These are phyloP conservation scores for Palythoa caribaeorum DNA, from an alignment of 92 coral and sea anemone genomes.

Conservation along the genomic window DNA sequence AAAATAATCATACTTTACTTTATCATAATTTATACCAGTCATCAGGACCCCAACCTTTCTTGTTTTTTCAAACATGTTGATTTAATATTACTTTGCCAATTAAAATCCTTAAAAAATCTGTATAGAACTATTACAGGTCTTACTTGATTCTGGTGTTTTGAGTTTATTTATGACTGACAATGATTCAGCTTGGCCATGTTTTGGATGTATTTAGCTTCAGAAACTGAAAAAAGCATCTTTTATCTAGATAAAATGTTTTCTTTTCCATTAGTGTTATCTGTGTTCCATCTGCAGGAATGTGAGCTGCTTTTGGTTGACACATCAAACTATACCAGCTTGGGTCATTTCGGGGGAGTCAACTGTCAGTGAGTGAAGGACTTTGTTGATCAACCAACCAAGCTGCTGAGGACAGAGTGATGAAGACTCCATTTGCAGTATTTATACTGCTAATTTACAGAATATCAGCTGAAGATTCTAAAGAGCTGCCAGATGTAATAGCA, in stretches of 20 bases:
- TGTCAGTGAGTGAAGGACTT: conserved; percentile 18
- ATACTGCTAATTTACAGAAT: conserved; percentile 22
- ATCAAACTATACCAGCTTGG: conserved; percentile 15
- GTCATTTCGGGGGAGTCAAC: not conserved
- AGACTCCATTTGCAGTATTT: not conserved
- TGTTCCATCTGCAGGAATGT: conserved; percentile 43
- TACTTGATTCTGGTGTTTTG: not conserved
- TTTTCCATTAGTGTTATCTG: conserved; percentile 28
- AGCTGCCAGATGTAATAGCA: conserved; percentile 84
- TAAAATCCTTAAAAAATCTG: too few species aligned
- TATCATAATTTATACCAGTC: not conserved
- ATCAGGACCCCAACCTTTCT: not conserved
- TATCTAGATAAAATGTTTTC: conserved; percentile 1
- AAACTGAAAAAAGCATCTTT: not conserved
- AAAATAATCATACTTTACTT: not conserved
- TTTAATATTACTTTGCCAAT: not conserved
- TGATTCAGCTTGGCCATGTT: not conserved
- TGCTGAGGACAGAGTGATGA: conserved; percentile 20
- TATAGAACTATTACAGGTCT: not conserved
- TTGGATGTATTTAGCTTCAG: not conserved
- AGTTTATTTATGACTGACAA: not conserved
- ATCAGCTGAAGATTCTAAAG: conserved; percentile 24
- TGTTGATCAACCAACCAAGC: not conserved
- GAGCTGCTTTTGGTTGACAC: conserved; percentile 22
- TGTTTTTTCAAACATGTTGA: not conserved